A percentile compares a stretch with the other conserved stretches of the same genome.
Conservation (phyloP, 2,888 invertebrate genomes). For the Hedya salicella region DNA sequence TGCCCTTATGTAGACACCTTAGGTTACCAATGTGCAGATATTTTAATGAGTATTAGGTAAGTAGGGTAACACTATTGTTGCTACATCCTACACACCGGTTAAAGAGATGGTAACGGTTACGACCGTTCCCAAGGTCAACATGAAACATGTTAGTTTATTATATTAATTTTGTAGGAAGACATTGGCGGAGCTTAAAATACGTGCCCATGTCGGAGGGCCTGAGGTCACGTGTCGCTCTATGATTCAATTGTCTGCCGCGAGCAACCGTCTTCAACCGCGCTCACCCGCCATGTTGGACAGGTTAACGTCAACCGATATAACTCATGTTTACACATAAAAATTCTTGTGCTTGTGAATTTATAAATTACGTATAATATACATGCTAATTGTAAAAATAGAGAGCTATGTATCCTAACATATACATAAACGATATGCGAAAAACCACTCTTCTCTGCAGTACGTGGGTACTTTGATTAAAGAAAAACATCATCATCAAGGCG, state of each 20-base stretch:
- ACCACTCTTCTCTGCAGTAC: too few species aligned
- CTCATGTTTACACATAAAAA: constrained; percentile 16
- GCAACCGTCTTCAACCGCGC: constrained; percentile 64
- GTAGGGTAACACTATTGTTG: too few species aligned
- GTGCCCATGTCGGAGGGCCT: constrained; percentile 1
- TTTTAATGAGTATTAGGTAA: too few species aligned
- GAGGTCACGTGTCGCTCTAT: constrained; percentile 63
- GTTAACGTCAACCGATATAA: constrained; percentile 36
- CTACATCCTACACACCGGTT: too few species aligned
- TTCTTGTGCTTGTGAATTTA: too few species aligned
- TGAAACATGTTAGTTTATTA: not conserved
- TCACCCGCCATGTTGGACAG: constrained; percentile 55
- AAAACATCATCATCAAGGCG: too few species aligned
- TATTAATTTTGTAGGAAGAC: constrained; percentile 19
- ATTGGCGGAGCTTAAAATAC: constrained; percentile 12
- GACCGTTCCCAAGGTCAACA: not conserved
- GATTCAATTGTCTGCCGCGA: constrained; percentile 73
- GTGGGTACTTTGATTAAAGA: too few species aligned
- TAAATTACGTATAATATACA: not conserved
- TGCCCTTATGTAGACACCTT: too few species aligned
- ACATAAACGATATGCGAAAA: too few species aligned
- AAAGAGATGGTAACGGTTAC: not conserved
- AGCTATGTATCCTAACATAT: too few species aligned
- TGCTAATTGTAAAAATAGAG: too few species aligned
- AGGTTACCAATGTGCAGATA: too few species aligned